Percentiles rank a stretch among this genome's conserved stretches.
Conservation (phyloP, 2,888 invertebrate species). For the Trachelus troglodyta region DNA sequence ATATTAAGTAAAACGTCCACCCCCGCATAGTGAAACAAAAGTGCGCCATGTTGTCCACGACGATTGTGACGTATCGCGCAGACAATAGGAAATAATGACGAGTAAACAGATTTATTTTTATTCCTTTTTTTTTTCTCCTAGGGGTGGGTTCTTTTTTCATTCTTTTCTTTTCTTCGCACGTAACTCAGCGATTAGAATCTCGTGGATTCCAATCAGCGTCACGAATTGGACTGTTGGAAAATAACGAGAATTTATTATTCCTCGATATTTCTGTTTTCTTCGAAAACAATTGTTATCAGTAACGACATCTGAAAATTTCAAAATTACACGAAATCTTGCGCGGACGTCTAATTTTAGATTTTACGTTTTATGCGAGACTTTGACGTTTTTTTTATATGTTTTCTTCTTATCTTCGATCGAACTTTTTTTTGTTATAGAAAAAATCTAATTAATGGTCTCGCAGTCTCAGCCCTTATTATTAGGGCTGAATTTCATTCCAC, state of each 20-base stretch:
- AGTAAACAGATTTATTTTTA: not conserved
- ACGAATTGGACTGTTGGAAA: not conserved
- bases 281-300: not conserved
- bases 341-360: not conserved
- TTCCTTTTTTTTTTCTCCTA: not conserved
- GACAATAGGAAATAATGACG: not conserved
- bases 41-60: not conserved
- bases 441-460: not conserved
- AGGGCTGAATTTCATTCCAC: not conserved
- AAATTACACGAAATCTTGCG: not conserved
- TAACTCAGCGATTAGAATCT: not conserved
- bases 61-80: not conserved
- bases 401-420: not conserved
- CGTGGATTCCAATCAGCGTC: not conserved
- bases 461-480: not conserved
- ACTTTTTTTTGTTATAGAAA: not conserved
- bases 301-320: not conserved
- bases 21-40: not conserved
- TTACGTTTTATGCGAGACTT: too few relatives aligned
- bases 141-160: not conserved
- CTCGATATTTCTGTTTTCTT: not conserved
- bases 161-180: not conserved
- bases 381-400: too few relatives aligned
- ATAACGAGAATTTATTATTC: not conserved
- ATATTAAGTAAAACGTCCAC: not conserved